Percentiles rank a stretch among this genome's conserved stretches.
These are phyloP conservation scores for Drosophila ironensis DNA, from an alignment of 1,140 invertebrate species.

Conservation along the genomic window DNA sequence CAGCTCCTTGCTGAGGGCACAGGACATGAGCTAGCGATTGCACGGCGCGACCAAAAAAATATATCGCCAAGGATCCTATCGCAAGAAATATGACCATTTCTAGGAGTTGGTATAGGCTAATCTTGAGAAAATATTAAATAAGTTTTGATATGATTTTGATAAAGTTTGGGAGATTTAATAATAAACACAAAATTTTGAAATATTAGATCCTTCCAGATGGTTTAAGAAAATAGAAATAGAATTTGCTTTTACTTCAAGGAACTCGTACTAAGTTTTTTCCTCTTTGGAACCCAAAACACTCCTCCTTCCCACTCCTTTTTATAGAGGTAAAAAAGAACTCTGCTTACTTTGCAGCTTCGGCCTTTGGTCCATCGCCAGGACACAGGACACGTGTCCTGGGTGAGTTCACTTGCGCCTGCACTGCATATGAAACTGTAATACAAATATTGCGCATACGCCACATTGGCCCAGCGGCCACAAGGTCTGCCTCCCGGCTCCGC, in stretches of 20 bases:
- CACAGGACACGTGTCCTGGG: conserved; percentile 39
- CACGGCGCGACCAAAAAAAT: no score
- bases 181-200: no score
- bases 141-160: no score
- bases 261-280: no score
- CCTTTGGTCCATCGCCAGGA: background rate
- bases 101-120: no score
- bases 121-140: no score
- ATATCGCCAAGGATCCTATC: background rate
- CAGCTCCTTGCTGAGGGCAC: background rate
- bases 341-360: background rate
- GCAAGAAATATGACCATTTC: no score
- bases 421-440: conserved; percentile 70
- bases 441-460: conserved; percentile 77
- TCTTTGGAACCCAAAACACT: no score
- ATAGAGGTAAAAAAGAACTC: background rate
- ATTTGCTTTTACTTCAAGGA: no score
- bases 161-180: no score
- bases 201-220: no score
- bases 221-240: no score
- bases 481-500: conserved; percentile 7
- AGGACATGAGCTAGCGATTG: background rate
- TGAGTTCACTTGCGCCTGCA: conserved; percentile 9
- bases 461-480: conserved; percentile 43
- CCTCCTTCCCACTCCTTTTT: background rate